A percentile compares a stretch with the other conserved stretches of the same genome.
Evolutionary conservation across 2,797 vertebrate genomes (phyloP).

Genomic region (Mormyrus hasselquistii): DNA sequence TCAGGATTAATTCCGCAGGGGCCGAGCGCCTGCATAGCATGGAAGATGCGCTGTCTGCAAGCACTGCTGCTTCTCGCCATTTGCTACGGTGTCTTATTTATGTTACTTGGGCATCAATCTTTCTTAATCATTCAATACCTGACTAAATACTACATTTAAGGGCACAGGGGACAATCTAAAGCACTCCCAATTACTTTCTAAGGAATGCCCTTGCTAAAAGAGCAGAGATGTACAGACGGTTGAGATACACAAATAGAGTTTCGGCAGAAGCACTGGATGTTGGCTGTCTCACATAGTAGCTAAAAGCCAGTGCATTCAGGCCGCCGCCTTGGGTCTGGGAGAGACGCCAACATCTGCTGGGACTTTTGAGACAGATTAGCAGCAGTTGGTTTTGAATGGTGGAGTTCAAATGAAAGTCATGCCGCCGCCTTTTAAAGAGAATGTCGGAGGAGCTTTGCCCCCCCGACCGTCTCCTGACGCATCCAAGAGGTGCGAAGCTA

Average conservation of each 20-base stretch:
- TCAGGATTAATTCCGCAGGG: slow-evolving; percentile 25
- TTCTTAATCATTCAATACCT: neutral
- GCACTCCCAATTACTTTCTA: neutral
- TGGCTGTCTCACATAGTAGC: slow-evolving; percentile 33
- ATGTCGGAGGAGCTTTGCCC: neutral
- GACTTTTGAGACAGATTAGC: neutral
- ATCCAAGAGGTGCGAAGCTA: slow-evolving; percentile 37
- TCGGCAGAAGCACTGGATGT: slow-evolving; percentile 25
- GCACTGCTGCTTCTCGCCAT: neutral
- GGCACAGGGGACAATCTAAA: neutral
- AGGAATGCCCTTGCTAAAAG: neutral
- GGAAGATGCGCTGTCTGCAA: neutral
- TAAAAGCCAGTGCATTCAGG: neutral
- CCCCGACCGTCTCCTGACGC: slow-evolving; percentile 45
- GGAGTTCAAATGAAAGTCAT: slow-evolving; percentile 53
- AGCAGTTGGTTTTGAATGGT: neutral
- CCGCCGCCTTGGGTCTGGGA: neutral
- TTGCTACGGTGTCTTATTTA: neutral
- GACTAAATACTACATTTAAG: neutral
- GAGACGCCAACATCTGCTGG: neutral
- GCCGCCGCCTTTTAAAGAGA: slow-evolving; percentile 24
- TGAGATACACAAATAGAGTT: neutral
- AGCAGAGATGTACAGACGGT: neutral
- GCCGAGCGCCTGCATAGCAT: neutral
- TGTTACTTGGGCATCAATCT: neutral